Conservation (phyloP, 2,888 invertebrate genomes). For the Entomobrya proxima region DNA sequence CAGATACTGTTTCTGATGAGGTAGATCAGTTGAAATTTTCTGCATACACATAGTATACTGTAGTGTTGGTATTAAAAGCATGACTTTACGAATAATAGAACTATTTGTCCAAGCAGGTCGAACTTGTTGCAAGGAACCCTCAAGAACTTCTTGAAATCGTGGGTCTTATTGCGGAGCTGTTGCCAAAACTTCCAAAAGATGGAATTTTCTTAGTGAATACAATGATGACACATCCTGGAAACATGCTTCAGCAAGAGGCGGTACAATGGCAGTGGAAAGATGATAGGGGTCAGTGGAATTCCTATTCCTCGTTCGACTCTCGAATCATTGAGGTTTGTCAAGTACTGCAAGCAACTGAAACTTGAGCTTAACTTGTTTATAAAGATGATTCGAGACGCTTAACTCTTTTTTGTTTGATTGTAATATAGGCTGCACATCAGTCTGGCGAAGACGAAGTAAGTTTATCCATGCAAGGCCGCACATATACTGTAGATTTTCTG, state of each 20-base stretch:
- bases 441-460: constrained; percentile 97
- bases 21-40: constrained; percentile 29
- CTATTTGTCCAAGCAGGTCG: constrained; percentile 80
- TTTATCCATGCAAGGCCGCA: constrained; percentile 92
- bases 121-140: constrained; percentile 92
- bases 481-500: constrained; percentile 96
- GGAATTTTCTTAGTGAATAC: constrained; percentile 97
- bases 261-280: constrained; percentile 99
- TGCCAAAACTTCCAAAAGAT: constrained; percentile 96
- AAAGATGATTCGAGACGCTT: background rate
- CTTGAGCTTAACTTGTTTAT: too few relatives aligned
- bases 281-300: constrained; percentile 92
- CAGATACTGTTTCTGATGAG: constrained; percentile 74
- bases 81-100: background rate
- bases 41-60: background rate
- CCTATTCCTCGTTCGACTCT: constrained; percentile 94
- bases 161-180: constrained; percentile 95
- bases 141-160: constrained; percentile 99
- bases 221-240: constrained; percentile 78
- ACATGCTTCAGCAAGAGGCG: constrained; percentile 80
- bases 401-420: background rate
- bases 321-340: constrained; percentile 89
- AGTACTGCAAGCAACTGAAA: too few relatives aligned
- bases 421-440: constrained; percentile 87
- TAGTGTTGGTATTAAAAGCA: background rate